Base-by-base conservation (phyloP, 2,888 invertebrate genomes). In the Rotaria magnacalcarata region DNA sequence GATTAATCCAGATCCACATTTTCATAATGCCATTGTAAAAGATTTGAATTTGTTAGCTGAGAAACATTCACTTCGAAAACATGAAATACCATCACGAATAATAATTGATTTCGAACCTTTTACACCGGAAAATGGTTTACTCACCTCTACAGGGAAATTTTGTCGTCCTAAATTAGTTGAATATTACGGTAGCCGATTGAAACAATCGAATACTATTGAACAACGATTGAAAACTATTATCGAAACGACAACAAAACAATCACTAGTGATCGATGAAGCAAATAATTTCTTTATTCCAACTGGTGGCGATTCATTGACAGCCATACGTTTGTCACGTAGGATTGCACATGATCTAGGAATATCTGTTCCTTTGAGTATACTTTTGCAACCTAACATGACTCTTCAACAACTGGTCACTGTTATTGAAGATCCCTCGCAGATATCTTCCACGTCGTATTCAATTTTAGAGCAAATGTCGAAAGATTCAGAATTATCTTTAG, bases 161-260 rank as follows among this genome's bases (percentile, higher is more conserved):
- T 27, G 34, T 34, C 67, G 67, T 34, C 21, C 8, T 8, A 34
- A 27, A 67, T 5, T 67, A 34, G 67, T 19, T 67, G 67, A 87
- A 21, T 85, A 88, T 11, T 89, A 89, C 85, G 88, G 88, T 80
- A 87, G 89, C 50, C 27, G 27, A 67, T 19, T 67, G 3, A 67
- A 41, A 41, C 34, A 67, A 19, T 7, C 67, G 16, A 67, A 34
- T 14, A 67, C 10, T 16, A 34, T 67, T 19, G 19, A 34, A 67
- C 34, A 67, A 34, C 67, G 7, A 34, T 19, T 67, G 19, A 67
- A 41, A 67, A n/a, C 24, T 60, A 88, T 88, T 58, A 74, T 74
- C 6, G 74, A 74, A 41, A 43, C 19, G 7, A 41, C 24, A 21
- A 43, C 43, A 43, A 21, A 14, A 47, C 24, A 47, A n/a, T 47